Base-by-base conservation (phyloP, 2,888 invertebrate species). In the Volucella bombylans region DNA sequence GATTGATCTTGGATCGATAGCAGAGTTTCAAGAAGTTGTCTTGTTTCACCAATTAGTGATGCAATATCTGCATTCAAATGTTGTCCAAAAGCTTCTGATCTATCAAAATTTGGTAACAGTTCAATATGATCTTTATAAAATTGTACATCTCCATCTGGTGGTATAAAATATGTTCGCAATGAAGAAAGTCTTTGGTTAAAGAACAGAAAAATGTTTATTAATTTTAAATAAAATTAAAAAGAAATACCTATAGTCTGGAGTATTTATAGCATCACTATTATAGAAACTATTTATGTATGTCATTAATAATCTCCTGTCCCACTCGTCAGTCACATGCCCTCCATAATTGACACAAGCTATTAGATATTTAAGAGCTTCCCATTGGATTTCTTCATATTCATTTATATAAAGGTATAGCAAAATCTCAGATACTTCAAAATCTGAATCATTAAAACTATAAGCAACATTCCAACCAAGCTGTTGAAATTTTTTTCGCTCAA, bases 261-360 rank as follows among this genome's bases (percentile, higher is more conserved):
- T 80, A 9, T 74, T 86, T 50, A 90, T 41, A 6, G 88, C 88
- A 15, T 87, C 87, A 64, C 96, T 96, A 88, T 94, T 95, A 92
- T 97, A 97, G 92, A 94, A 96, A 90, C 96, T 95, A 90, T 95
- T 95, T 88, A 97, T 96, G 89, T 97, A 97, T 0, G 97, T 96
- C 86, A 94, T 93, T 31, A 97, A 92, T 38, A 97, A 93, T 15
- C 97, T 92, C 83, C 95, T 92, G 89, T 94, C 94, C 94, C 95
- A 95, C 88, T 95, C 95, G 89, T 96, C 95, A 4, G 95, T 96
- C 15, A 96, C 95, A 89, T 95, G 95, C 0, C 97, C 97, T 43
- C 97, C 97, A 90, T 97, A 97, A 92, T 96, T 97, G 87, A 97
- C 96, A 87, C 95, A 96, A 0, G 97, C 96, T 89, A 97, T 96